Evolutionary conservation across 2,888 invertebrate genomes (phyloP).

Genomic region (Panopea generosa): DNA sequence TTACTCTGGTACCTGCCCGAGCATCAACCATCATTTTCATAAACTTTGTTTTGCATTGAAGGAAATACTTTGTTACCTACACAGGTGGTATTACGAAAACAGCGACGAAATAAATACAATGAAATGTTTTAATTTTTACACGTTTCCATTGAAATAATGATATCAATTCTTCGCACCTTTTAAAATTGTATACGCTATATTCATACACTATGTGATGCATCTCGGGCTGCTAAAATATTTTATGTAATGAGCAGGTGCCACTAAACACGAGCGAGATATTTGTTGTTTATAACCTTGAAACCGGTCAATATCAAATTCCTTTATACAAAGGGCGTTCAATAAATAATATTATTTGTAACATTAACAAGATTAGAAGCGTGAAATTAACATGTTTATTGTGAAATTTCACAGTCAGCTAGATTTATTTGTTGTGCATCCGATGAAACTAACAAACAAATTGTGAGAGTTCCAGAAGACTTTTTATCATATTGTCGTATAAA

Average conservation of each 20-base stretch:
- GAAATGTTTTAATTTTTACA: slow-evolving; percentile 1
- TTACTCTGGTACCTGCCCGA: slow-evolving; percentile 1
- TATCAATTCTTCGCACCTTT: slow-evolving; percentile 3
- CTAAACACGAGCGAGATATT: slow-evolving; percentile 3
- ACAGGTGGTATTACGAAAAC: slow-evolving; percentile 3
- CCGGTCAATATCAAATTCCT: slow-evolving; percentile 3
- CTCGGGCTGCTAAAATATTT: slow-evolving; percentile 3
- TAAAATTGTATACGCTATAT: slow-evolving; percentile 3
- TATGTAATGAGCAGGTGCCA: slow-evolving; percentile 2
- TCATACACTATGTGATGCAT: slow-evolving; percentile 3
- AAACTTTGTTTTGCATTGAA: slow-evolving; percentile 3
- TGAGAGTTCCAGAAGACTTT: not conserved
- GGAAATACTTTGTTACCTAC: slow-evolving; percentile 3
- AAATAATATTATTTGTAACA: slow-evolving; percentile 2
- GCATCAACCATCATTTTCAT: slow-evolving; percentile 2
- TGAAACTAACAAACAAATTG: slow-evolving; percentile 2
- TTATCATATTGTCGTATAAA: not conserved
- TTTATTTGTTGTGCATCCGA: no score
- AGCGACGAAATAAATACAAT: slow-evolving; percentile 3
- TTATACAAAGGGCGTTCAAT: slow-evolving; percentile 2
- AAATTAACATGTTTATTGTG: slow-evolving; percentile 2
- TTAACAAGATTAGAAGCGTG: not conserved
- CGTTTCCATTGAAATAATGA: not conserved
- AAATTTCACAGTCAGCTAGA: no score
- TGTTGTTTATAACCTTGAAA: slow-evolving; percentile 2